A percentile compares a stretch with the other conserved stretches of the same genome.
Evolutionary conservation across 2,888 invertebrate genomes (phyloP).

Genomic region (Leptopilina syphax): DNA sequence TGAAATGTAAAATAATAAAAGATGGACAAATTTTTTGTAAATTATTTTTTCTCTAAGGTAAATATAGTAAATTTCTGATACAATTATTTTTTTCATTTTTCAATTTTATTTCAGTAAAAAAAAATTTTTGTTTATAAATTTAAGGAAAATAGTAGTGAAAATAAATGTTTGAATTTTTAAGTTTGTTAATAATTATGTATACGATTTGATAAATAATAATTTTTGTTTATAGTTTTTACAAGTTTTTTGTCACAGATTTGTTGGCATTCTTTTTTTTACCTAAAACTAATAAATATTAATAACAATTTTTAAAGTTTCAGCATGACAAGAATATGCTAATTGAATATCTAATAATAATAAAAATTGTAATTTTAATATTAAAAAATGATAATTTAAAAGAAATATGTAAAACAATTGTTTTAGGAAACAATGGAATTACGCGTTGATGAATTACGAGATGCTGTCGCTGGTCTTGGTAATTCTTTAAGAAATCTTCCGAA

Average conservation of each 20-base stretch:
- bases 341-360: no score
- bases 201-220: neutral
- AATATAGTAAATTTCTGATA: no score
- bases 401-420: constrained; percentile 50
- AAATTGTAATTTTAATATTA: neutral
- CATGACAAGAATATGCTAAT: constrained; percentile 48
- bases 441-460: constrained; percentile 84
- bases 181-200: no score
- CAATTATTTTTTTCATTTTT: no score
- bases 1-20: no score
- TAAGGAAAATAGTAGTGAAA: no score
- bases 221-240: constrained; percentile 26
- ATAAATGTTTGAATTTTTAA: no score
- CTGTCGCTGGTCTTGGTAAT: constrained; percentile 83
- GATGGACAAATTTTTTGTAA: no score
- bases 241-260: constrained; percentile 61
- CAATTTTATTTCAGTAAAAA: no score
- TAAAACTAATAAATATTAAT: constrained; percentile 59
- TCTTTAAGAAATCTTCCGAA: constrained; percentile 84
- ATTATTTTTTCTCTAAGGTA: neutral
- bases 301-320: constrained; percentile 57
- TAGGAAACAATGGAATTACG: constrained; percentile 77
- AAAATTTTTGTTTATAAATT: no score
- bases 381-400: neutral
- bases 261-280: constrained; percentile 51